Evolutionary conservation across 1,140 invertebrate species (phyloP), one percentile per base, ranked within the genome.

Genomic region (Bombyx mandarina): DNA sequence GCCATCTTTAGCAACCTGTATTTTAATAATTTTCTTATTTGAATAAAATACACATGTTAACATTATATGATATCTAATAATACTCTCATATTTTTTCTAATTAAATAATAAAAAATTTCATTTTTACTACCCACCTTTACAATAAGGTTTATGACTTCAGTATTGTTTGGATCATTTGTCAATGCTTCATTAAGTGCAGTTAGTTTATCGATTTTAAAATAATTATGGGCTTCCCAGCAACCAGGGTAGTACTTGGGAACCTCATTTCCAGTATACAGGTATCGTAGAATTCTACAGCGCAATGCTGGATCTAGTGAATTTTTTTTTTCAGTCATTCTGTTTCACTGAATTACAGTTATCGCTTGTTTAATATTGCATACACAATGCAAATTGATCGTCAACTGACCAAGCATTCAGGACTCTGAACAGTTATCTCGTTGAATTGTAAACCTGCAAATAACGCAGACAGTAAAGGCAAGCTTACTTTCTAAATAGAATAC

Each of bases 241-340:
- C 89, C 90, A 58, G 90, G 89, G 57, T 86, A 89, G 65, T 91
- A 91, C 58, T 88, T 88, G 1, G 88, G 86, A 52, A 84, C 68
- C 66, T 90, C 89, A 73, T 88, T 89, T 8, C 90, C 90, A 60
- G 90, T 80, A 48, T 90, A 90, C 8, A 91, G 67, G 67, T 81
- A 91, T 51, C 88, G 78, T 46, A 68, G 77, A 50, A 91, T 62
- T 42, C 82, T 82, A 61, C 79, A 83, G 51, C 66, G 66, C 26
- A 81, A 56, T 59, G 63, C 61, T 22, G 73, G 68, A 63, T 80
- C 71, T 48, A 86, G 68, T 51, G 54, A 35, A 35, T 35, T 54
- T 56, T 52, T 45, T 45, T 62, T 52, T 48, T 67, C 62, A 49
- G 54, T 66, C 58, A 61, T 65, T 43, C 57, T 65, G 18, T 8